phyloP scores from a whole-genome alignment of 1,140 invertebrate genomes.

The Cylas formicarius region DNA sequence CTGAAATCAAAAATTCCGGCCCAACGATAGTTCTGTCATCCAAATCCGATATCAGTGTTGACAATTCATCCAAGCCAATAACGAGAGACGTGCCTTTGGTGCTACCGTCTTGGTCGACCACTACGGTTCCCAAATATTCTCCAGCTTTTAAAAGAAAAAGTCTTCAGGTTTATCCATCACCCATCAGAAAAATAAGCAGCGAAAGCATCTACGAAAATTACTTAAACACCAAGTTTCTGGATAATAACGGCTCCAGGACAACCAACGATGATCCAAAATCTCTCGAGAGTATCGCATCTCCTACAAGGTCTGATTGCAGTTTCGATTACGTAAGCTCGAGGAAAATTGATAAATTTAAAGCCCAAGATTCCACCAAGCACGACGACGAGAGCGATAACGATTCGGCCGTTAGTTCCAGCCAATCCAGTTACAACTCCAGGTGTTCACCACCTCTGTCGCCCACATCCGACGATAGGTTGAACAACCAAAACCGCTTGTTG shows the following conservation, averaged over 20 bases:
- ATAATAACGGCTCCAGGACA: conserved; percentile 12
- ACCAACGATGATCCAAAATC: conserved; percentile 44
- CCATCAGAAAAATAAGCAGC: conserved; percentile 36
- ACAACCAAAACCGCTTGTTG: conserved; percentile 51
- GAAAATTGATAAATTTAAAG: conserved; percentile 18
- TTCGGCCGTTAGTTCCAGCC: conserved; percentile 73
- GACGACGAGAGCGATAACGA: conserved; percentile 77
- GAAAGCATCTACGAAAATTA: conserved; percentile 13
- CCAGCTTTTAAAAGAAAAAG: conserved; percentile 75
- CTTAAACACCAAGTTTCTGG: conserved; percentile 21
- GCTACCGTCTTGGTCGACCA: conserved; percentile 47
- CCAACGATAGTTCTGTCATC: conserved; percentile 14
- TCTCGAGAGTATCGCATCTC: conserved; percentile 54
- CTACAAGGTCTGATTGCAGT: conserved; percentile 48
- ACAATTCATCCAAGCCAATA: not conserved
- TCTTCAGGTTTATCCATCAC: conserved; percentile 55
- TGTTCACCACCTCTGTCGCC: conserved; percentile 56
- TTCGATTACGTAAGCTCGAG: conserved; percentile 45
- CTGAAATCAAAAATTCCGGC: conserved; percentile 66
- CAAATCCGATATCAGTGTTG: conserved; percentile 16
- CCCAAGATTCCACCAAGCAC: conserved; percentile 28
- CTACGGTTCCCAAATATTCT: conserved; percentile 68
- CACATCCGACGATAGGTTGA: conserved; percentile 25
- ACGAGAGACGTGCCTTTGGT: conserved; percentile 8
- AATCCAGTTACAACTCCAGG: conserved; percentile 61